Evolutionary conservation across 2,797 vertebrate genomes (phyloP).

Genomic region (Hemitrygon akajei): DNA sequence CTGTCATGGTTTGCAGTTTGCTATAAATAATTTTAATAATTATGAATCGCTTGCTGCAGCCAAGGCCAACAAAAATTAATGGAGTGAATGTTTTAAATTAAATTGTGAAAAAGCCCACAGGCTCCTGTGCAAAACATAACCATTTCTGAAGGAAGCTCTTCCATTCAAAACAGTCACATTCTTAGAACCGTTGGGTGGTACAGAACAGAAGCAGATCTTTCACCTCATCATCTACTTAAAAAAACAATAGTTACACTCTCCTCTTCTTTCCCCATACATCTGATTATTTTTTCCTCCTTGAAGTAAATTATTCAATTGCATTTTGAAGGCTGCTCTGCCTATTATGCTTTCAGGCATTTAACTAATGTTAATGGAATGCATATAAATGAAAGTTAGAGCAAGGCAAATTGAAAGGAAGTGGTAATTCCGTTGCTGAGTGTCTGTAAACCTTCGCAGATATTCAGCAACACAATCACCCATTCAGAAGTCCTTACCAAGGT

Average conservation of each 20-base stretch:
- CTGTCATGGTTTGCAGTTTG: neutral
- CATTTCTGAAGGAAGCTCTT: neutral
- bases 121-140: neutral
- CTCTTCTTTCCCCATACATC: neutral
- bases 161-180: neutral
- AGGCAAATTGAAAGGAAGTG: neutral
- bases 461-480: neutral
- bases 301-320: neutral
- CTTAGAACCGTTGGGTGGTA: too few relatives aligned
- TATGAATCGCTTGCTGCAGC: neutral
- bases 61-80: neutral
- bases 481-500: neutral
- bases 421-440: too few relatives aligned
- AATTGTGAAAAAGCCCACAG: neutral
- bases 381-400: neutral
- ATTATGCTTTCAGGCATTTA: too few relatives aligned
- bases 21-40: neutral
- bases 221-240: too few relatives aligned
- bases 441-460: too few relatives aligned
- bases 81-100: neutral
- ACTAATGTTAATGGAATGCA: neutral
- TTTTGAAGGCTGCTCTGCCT: neutral
- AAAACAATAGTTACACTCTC: neutral
- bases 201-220: too few relatives aligned
- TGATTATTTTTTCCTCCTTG: neutral